Percentiles rank a stretch among this genome's conserved stretches.
phyloP scores from a whole-genome alignment of 2,888 invertebrate species.

The Chymomyza caudatula region DNA sequence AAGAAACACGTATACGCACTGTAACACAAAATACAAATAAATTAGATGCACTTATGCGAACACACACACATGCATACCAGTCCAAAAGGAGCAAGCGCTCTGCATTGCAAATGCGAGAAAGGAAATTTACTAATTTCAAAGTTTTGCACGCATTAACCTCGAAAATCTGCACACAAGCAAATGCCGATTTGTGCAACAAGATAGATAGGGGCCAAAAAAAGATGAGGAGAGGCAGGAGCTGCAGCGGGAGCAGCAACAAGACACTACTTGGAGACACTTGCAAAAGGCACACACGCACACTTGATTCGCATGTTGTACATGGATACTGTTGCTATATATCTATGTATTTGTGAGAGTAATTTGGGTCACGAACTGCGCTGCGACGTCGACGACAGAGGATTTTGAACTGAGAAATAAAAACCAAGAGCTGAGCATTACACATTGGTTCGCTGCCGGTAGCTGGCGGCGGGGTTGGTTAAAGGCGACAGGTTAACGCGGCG shows the following conservation, averaged over 20 bases:
- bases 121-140: slow-evolving; percentile 72
- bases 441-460: slow-evolving; percentile 29
- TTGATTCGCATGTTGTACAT: slow-evolving; percentile 14
- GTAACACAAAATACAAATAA: slow-evolving; percentile 66
- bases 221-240: background rate
- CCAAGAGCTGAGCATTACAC: background rate
- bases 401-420: background rate
- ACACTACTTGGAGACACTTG: slow-evolving; percentile 52
- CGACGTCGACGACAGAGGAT: background rate
- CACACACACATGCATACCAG: background rate
- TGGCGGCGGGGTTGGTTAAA: background rate
- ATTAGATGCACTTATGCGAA: slow-evolving; percentile 65
- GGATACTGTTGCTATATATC: background rate
- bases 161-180: slow-evolving; percentile 65
- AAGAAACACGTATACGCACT: slow-evolving; percentile 63
- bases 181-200: slow-evolving; percentile 47
- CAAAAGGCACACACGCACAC: slow-evolving; percentile 9
- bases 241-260: background rate
- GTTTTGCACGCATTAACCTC: slow-evolving; percentile 70
- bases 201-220: slow-evolving; percentile 2
- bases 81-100: background rate
- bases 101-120: slow-evolving; percentile 43
- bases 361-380: slow-evolving; percentile 65
- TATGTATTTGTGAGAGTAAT: slow-evolving; percentile 54
- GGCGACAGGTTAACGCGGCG: slow-evolving; percentile 50